These are phyloP conservation scores for Brachionus manjavacas DNA, from an alignment of 1,140 invertebrate species.

Conservation along the genomic window DNA sequence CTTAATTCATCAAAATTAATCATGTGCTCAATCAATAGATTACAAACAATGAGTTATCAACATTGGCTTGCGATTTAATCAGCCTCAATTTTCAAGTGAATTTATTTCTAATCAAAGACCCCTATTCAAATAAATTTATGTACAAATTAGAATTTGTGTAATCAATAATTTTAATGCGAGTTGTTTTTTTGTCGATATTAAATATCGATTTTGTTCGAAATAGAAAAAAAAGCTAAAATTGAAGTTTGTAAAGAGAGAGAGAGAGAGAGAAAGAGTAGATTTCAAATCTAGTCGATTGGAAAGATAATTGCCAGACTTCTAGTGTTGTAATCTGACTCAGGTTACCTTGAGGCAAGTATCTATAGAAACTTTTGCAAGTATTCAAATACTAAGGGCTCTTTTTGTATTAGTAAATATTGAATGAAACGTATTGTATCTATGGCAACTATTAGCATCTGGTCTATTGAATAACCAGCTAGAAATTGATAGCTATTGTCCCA, in stretches of 20 bases:
- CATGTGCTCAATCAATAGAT: slow-evolving; percentile 1
- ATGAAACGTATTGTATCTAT: neutral
- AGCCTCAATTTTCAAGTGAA: neutral
- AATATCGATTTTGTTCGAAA: neutral
- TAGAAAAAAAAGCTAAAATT: neutral
- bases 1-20: neutral
- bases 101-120: neutral
- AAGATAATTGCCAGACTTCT: neutral
- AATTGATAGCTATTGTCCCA: neutral
- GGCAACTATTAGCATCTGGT: neutral
- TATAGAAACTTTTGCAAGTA: neutral
- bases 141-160: neutral
- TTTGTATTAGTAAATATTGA: neutral
- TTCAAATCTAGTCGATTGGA: neutral
- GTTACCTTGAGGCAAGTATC: neutral
- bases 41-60: neutral
- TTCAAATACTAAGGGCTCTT: neutral
- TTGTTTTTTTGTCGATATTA: neutral
- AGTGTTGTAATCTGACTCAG: neutral
- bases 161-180: neutral
- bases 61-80: too few species aligned
- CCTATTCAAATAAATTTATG: neutral
- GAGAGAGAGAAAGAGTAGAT: neutral
- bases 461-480: neutral
- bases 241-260: neutral